Percentiles rank a stretch among this genome's conserved stretches.
Conservation (phyloP, 1,140 invertebrate genomes). For the Ptiloglossa arizonensis region DNA sequence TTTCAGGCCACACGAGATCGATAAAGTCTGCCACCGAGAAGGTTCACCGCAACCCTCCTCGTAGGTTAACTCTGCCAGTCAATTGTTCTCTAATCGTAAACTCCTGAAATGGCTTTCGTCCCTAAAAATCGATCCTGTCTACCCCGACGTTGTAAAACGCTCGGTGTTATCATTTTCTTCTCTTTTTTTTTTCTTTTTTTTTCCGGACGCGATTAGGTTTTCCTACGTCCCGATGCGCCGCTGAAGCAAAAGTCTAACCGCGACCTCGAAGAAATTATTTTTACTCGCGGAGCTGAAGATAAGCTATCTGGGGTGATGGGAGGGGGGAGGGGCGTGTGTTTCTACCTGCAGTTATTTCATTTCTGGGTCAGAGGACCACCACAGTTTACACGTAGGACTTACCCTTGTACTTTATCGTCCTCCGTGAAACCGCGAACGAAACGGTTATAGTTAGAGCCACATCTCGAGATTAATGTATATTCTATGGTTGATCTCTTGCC, state of each 20-base stretch:
- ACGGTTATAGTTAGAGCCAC: no score
- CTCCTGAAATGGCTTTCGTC: constrained; percentile 58
- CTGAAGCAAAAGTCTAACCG: background rate
- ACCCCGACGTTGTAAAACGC: background rate
- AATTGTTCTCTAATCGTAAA: constrained; percentile 70
- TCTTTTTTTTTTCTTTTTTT: no score
- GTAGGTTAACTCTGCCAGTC: constrained; percentile 62
- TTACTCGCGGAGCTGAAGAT: background rate
- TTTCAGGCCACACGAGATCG: constrained; percentile 67
- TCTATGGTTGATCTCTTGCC: no score
- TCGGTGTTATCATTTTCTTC: background rate
- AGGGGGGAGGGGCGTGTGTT: no score
- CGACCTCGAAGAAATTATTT: background rate
- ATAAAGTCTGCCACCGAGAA: constrained; percentile 69
- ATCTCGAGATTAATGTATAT: no score
- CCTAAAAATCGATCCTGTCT: constrained; percentile 58
- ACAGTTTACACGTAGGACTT: no score
- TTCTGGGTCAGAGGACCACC: constrained; percentile 18
- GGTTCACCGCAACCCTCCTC: constrained; percentile 57
- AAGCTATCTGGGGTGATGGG: background rate
- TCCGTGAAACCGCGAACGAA: no score
- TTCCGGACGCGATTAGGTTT: background rate
- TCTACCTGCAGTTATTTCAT: constrained; percentile 17
- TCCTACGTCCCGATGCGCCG: no score
- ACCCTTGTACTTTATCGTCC: no score